Evolutionary conservation across 2,888 invertebrate species (phyloP), one percentile per base, ranked within the genome.

Genomic region (Pachymerium ferrugineum): DNA sequence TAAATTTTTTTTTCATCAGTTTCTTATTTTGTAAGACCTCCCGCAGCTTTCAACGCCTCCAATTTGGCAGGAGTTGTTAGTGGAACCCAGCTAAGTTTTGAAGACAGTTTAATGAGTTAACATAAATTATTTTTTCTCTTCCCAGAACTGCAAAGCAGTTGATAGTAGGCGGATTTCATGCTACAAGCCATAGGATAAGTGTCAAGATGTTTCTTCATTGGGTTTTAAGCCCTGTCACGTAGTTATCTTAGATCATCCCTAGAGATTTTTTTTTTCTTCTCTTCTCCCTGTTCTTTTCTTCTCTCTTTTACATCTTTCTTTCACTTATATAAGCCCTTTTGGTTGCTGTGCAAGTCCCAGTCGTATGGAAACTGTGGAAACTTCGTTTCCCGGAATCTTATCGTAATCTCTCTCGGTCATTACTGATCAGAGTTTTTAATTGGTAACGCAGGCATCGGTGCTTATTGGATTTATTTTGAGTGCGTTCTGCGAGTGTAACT

Each of bases 81-180:
- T 16, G 47, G 47, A 47, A 47, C 47, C 47, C 47, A 16, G 47
- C 47, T 47, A 47, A 47, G 16, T 47, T 47, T 47, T 47, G 47
- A 47, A 47, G 47, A 47, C 47, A 47, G 47, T 47, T 47, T 47
- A 47, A 47, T 47, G 47, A 47, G 47, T 47, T 47, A 47, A 47
- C 47, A 47, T 47, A 8, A 47, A 47, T 8, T 47, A 8, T 8
- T 47, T 47, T 47, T 47, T 47, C 16, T 47, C 22, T 16, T 19
- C n/a, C n/a, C n/a, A n/a, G n/a, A n/a, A n/a, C n/a, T n/a, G n/a
- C n/a, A n/a, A n/a, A n/a, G n/a, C n/a, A 16, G 47, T 47, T 14
- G 47, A 47, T 47, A 3, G 16, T 47, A 22, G 22, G 16, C 19
- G 47, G 47, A 47, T 47, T 47, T 47, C 8, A 16, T 22, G 16